Base-by-base conservation (phyloP, 2,888 invertebrate species). In the Zygaena filipendulae region DNA sequence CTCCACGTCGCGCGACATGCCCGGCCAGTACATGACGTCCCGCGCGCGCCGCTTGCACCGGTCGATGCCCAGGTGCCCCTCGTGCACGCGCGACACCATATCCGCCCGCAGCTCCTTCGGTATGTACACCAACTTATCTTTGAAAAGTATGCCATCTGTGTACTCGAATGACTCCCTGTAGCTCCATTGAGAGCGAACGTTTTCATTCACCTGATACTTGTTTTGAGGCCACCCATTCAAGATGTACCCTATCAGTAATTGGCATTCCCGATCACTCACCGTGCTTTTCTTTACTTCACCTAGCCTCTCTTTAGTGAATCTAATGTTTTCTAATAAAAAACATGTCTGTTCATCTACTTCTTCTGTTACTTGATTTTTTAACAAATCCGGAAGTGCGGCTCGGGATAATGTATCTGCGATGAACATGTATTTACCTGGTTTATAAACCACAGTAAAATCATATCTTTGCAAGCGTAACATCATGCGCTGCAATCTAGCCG, bases 71-170 rank as follows among this genome's bases (percentile, higher is more conserved):
- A 47, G 10, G 28, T 50, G 51, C 1, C 47, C 50, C 11, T 48
- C 47, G 14, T 51, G 53, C 3, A 49, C 31, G 2, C 35, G 25
- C 0, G 12, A 3, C 11, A 49, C 13, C 45, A 51, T 51, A 2
- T 42, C 29, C 2, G 8, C 9, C 2, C 44, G 29, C 19, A 49
- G 16, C 0, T 7, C 3, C 4, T 11, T 8, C 2, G 49, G 51
- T 27, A 51, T 45, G n/a, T 35, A 38, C 1, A 51, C 30, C 7
- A 23, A 9, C 8, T 46, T 24, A 6, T 35, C 25, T 8, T 42
- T 44, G 13, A 49, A 47, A 12, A 47, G 30, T 1, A 47, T 11
- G 4, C 40, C 46, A 20, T 45, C 32, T 8, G 38, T 13, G 3
- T 25, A 38, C 10, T 43, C 14, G 4, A 47, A 13, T 10, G 26